These are phyloP conservation scores for Cactoblastis cactorum DNA, from an alignment of 2,888 invertebrate species.

Conservation along the genomic window DNA sequence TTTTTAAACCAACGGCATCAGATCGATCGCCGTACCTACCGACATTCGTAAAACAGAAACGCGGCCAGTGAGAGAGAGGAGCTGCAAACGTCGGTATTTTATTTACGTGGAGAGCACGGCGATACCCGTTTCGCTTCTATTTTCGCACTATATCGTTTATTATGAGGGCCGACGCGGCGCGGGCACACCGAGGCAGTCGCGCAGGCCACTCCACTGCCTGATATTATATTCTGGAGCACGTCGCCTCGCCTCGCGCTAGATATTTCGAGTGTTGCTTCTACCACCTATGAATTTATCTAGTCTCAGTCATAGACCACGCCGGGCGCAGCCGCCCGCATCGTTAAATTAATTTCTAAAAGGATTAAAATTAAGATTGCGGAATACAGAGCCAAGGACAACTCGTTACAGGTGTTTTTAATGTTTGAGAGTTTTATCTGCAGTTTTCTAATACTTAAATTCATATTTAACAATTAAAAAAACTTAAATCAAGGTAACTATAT, in stretches of 20 bases:
- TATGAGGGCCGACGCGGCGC: conserved; percentile 53
- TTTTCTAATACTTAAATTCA: background rate
- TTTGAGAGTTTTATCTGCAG: conserved; percentile 14
- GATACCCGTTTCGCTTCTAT: conserved; percentile 67
- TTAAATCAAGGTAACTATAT: background rate
- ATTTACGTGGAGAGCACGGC: conserved; percentile 63
- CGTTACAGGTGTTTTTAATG: conserved; percentile 6
- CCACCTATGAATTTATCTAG: conserved; percentile 74
- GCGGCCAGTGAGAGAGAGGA: conserved; percentile 52
- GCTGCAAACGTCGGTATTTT: conserved; percentile 63
- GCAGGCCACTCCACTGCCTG: conserved; percentile 68
- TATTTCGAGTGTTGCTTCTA: conserved; percentile 76
- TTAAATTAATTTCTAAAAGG: conserved; percentile 36
- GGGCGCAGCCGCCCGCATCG: conserved; percentile 68
- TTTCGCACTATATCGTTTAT: conserved; percentile 73
- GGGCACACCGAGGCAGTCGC: conserved; percentile 49
- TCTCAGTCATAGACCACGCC: conserved; percentile 65
- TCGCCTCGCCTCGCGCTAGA: conserved; percentile 74
- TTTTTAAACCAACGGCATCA: conserved; percentile 53
- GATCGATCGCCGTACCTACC: conserved; percentile 54
- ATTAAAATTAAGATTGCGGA: conserved; percentile 14
- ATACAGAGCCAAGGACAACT: background rate
- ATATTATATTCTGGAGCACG: conserved; percentile 80
- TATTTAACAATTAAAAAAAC: background rate
- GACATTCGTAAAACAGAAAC: conserved; percentile 57